phyloP scores from a whole-genome alignment of 2,113 vertebrate genomes.

The Python bivittatus region DNA sequence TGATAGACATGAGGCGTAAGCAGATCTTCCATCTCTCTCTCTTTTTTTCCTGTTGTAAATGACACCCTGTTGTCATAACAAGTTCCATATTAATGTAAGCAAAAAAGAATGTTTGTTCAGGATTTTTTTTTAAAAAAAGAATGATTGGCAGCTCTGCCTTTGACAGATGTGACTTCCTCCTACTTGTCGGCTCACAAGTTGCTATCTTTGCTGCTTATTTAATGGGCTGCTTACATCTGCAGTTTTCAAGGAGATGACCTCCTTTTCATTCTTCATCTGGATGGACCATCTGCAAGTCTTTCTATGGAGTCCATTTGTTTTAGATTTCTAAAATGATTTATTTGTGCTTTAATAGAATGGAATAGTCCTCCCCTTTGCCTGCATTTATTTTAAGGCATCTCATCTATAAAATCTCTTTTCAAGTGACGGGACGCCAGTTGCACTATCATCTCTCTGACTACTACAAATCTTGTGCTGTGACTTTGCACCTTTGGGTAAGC shows the following conservation, averaged over 20 bases:
- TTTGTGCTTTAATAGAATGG: constrained; percentile 65
- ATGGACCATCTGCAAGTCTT: constrained; percentile 51
- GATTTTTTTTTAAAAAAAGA: constrained; percentile 55
- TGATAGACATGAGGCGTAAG: constrained; percentile 70
- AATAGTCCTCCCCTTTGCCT: constrained; percentile 51
- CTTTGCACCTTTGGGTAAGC: neutral
- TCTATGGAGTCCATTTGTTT: constrained; percentile 64
- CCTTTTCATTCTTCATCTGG: constrained; percentile 50
- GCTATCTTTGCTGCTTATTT: constrained; percentile 58
- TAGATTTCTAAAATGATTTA: constrained; percentile 70
- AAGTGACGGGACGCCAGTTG: constrained; percentile 50
- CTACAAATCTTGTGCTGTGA: constrained; percentile 56
- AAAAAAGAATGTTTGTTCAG: constrained; percentile 71
- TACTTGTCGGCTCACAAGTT: constrained; percentile 41
- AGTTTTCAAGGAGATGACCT: constrained; percentile 44
- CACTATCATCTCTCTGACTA: constrained; percentile 39
- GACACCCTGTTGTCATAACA: constrained; percentile 64
- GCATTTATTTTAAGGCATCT: constrained; percentile 55
- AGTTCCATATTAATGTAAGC: constrained; percentile 72
- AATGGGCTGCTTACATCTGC: constrained; percentile 65
- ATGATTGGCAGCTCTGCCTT: constrained; percentile 66
- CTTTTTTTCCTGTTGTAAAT: constrained; percentile 16
- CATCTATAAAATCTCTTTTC: constrained; percentile 14
- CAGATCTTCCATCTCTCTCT: constrained; percentile 41
- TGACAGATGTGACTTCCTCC: constrained; percentile 47